These are phyloP conservation scores for Corythornis vintsioides DNA, from an alignment of 2,113 vertebrate genomes.

Conservation along the genomic window DNA sequence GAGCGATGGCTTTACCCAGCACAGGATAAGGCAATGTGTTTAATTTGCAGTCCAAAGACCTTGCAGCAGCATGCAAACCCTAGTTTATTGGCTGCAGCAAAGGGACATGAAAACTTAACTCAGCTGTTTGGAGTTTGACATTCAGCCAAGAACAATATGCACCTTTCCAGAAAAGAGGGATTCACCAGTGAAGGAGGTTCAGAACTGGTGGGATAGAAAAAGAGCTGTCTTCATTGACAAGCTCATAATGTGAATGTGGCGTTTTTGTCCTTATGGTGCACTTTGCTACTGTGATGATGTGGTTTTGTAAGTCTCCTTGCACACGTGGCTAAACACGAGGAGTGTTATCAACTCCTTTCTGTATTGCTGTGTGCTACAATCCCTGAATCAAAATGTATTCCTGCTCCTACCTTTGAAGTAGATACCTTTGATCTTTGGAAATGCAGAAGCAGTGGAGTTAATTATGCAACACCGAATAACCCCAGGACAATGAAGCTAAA, in stretches of 20 bases:
- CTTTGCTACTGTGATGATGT: not conserved
- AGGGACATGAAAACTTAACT: not conserved
- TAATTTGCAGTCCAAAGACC: not conserved
- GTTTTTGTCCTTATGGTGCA: not conserved
- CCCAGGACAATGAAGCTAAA: slow-evolving; percentile 9
- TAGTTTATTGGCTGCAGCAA: not conserved
- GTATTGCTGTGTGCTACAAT: not conserved
- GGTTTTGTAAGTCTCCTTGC: not conserved
- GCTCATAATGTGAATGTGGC: not conserved
- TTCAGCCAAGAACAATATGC: not conserved
- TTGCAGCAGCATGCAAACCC: not conserved
- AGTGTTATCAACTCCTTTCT: not conserved
- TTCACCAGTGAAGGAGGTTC: not conserved
- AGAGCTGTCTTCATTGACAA: not conserved
- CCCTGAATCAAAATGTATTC: slow-evolving; percentile 13
- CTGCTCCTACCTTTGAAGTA: slow-evolving; percentile 46
- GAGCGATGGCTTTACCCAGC: not conserved
- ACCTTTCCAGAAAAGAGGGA: not conserved
- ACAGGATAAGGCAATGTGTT: not conserved
- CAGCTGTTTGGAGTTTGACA: not conserved
- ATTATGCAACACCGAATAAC: slow-evolving; percentile 8
- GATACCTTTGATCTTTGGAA: slow-evolving; percentile 49
- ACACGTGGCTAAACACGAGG: not conserved
- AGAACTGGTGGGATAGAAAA: not conserved
- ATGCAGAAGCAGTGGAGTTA: not conserved